These are phyloP conservation scores for Stomatorhinus ivindoensis DNA, from an alignment of 2,113 vertebrate genomes.

Conservation along the genomic window DNA sequence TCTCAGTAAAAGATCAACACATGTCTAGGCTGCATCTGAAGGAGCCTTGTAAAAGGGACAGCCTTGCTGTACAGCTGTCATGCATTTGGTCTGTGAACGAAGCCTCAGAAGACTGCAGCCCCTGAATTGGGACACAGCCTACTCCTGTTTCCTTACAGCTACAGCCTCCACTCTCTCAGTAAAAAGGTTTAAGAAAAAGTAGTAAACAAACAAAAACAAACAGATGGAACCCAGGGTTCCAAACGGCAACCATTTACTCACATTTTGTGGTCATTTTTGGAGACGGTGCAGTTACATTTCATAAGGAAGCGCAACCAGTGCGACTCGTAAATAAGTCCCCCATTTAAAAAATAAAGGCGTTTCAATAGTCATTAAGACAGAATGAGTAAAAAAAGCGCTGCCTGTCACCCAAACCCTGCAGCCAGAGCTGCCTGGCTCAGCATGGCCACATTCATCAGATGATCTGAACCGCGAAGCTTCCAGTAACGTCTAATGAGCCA, in stretches of 20 bases:
- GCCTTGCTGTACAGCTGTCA: neutral
- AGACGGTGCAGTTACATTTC: neutral
- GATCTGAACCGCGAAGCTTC: neutral
- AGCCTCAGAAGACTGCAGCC: neutral
- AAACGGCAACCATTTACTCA: neutral
- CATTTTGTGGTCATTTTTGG: neutral
- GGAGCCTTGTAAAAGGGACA: neutral
- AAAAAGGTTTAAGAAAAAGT: neutral
- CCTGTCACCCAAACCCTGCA: neutral
- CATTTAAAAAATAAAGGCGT: neutral
- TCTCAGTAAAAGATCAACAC: neutral
- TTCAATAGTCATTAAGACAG: neutral
- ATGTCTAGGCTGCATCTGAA: neutral
- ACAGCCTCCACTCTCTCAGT: neutral
- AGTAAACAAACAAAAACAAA: neutral
- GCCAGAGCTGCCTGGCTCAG: neutral
- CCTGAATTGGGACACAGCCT: no score
- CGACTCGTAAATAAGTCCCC: neutral
- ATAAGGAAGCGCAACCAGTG: neutral
- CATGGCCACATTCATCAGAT: neutral
- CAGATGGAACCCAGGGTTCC: neutral
- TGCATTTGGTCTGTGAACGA: neutral
- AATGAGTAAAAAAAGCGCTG: neutral
- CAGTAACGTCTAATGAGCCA: neutral
- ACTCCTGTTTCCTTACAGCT: neutral